Evolutionary conservation across 2,113 vertebrate species (phyloP).

Genomic region (Tragelaphus strepsiceros): DNA sequence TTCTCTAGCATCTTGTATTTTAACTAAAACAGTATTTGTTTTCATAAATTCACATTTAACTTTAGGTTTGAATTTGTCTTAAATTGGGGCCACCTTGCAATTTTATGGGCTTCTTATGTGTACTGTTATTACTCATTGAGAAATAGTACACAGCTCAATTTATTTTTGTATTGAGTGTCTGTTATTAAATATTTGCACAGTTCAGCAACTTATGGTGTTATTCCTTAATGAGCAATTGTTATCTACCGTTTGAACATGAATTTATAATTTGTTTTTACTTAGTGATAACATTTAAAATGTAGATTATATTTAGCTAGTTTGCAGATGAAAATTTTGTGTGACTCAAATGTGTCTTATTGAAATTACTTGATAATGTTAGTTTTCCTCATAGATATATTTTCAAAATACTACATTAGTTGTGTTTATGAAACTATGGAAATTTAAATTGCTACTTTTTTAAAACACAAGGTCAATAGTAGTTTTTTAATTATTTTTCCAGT

Average conservation of each 20-base stretch:
- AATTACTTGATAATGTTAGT: slow-evolving; percentile 15
- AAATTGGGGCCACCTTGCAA: not conserved
- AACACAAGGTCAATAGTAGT: not conserved
- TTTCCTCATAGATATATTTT: slow-evolving; percentile 10
- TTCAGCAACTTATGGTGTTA: not conserved
- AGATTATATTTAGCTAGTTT: slow-evolving; percentile 23
- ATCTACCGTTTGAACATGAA: not conserved
- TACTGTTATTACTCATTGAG: not conserved
- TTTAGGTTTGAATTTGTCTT: not conserved
- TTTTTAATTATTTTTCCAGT: not conserved
- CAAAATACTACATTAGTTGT: slow-evolving; percentile 12
- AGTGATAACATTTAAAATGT: not conserved
- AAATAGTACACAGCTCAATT: not conserved
- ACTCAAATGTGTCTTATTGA: slow-evolving; percentile 25
- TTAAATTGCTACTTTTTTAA: not conserved
- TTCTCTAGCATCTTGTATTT: not conserved
- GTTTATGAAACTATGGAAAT: not conserved
- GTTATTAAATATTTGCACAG: not conserved
- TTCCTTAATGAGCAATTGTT: slow-evolving; percentile 22
- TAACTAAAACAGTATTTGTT: slow-evolving; percentile 2
- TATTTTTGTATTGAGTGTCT: not conserved
- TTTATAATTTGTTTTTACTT: slow-evolving; percentile 32
- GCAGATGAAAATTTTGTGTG: not conserved
- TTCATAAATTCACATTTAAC: not conserved
- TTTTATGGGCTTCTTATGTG: not conserved